Conservation (phyloP, 2,888 invertebrate genomes). For the Sclerodermus sp. region DNA sequence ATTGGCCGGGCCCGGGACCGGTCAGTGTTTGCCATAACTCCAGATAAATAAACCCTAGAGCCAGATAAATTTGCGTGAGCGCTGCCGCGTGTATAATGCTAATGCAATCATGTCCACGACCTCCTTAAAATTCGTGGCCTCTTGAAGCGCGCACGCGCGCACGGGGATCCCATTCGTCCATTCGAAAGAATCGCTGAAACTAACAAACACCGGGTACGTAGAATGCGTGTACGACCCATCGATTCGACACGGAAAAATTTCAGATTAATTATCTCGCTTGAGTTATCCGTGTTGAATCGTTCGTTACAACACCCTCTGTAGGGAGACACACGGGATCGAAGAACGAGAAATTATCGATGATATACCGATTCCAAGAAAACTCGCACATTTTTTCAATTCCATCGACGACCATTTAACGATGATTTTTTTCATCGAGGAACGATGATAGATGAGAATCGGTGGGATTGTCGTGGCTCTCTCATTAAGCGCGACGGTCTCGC, state of each 20-base stretch:
- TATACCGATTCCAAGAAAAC: no score
- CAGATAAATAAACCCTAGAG: slow-evolving; percentile 54
- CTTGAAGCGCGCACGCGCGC: no score
- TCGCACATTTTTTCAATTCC: not conserved
- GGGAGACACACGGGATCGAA: no score
- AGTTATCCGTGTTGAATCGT: no score
- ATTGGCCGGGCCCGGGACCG: slow-evolving; percentile 45
- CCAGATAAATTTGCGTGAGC: slow-evolving; percentile 50
- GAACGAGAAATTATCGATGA: no score
- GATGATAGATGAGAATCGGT: not conserved
- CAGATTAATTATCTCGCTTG: no score
- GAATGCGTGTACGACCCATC: no score
- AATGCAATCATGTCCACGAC: slow-evolving; percentile 53
- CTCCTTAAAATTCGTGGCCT: slow-evolving; percentile 9
- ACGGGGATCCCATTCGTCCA: not conserved
- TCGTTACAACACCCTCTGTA: no score
- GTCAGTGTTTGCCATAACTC: slow-evolving; percentile 55
- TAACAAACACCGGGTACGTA: no score
- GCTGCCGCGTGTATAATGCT: slow-evolving; percentile 55
- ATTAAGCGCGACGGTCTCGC: slow-evolving; percentile 17
- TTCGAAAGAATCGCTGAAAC: no score
- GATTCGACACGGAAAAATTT: no score
- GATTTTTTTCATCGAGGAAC: slow-evolving; percentile 7
- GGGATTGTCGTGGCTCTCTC: slow-evolving; percentile 12
- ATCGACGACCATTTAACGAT: slow-evolving; percentile 1